phyloP scores from a whole-genome alignment of 2,888 invertebrate species.

The Hirtodrosophila cameraria region DNA sequence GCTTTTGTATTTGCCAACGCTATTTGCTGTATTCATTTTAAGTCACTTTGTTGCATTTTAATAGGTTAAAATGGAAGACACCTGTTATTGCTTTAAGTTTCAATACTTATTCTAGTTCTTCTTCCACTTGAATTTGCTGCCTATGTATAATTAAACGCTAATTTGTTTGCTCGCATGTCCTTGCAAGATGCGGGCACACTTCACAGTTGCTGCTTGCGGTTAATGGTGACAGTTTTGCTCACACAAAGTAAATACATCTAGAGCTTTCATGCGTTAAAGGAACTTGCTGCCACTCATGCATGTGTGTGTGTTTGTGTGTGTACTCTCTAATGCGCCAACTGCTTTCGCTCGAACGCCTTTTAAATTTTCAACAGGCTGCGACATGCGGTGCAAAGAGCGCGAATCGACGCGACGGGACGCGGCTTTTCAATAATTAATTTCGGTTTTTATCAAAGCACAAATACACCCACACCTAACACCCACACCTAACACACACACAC shows the following conservation, averaged over 20 bases:
- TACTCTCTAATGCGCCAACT: constrained; percentile 71
- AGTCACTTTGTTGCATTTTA: constrained; percentile 49
- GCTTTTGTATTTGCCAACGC: constrained; percentile 12
- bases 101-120: constrained; percentile 5
- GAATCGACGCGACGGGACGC: constrained; percentile 32
- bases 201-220: constrained; percentile 51
- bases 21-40: constrained; percentile 47
- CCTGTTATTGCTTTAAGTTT: constrained; percentile 9
- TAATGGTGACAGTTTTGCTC: constrained; percentile 66
- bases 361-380: constrained; percentile 66
- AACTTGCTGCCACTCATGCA: constrained; percentile 43
- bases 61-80: constrained; percentile 24
- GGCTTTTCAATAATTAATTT: constrained; percentile 76
- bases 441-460: constrained; percentile 75
- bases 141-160: constrained; percentile 66
- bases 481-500: constrained; percentile 30
- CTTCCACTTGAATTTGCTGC: constrained; percentile 23
- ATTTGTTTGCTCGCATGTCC: constrained; percentile 65
- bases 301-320: constrained; percentile 27
- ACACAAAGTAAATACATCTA: constrained; percentile 65
- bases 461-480: no score
- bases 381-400: constrained; percentile 50
- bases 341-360: constrained; percentile 80
- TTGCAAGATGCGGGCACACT: constrained; percentile 51
- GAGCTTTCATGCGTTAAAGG: constrained; percentile 65